Conservation (phyloP, 2,113 vertebrate species). For the Grammomys dolichurus region DNA sequence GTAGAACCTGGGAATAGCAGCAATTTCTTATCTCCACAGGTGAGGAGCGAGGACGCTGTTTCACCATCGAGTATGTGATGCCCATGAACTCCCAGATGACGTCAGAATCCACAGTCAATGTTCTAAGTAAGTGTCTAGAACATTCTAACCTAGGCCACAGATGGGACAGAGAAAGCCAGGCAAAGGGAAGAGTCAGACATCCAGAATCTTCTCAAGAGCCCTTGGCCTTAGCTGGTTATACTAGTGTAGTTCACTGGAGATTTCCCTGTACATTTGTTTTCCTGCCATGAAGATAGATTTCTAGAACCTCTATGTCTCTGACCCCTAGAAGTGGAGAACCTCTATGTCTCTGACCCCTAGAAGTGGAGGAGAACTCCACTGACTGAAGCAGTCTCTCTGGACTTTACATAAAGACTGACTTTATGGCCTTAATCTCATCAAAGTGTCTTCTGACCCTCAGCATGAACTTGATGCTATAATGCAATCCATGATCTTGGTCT, state of each 20-base stretch:
- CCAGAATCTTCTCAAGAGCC: not conserved
- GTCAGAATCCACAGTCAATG: slow-evolving; percentile 95
- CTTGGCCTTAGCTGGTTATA: not conserved
- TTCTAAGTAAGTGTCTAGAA: slow-evolving; percentile 92
- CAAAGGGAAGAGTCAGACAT: not conserved
- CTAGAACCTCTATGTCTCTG: not conserved
- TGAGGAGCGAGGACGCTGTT: slow-evolving; percentile 95
- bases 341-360: too few species aligned
- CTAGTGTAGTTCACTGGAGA: not conserved
- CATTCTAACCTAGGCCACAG: not conserved
- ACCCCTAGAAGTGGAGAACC: too few species aligned
- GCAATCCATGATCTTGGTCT: not conserved
- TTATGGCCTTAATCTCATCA: not conserved
- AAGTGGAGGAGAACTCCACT: not conserved
- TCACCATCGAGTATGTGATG: slow-evolving; percentile 98
- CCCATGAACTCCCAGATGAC: slow-evolving; percentile 96
- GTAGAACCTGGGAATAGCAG: not conserved
- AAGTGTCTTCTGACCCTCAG: not conserved
- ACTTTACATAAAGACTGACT: not conserved
- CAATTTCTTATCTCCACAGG: slow-evolving; percentile 86
- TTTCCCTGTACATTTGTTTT: not conserved
- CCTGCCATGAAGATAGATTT: not conserved
- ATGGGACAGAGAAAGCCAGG: not conserved
- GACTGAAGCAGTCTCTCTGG: not conserved
- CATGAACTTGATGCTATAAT: not conserved